phyloP scores from a whole-genome alignment of 2,888 invertebrate species.

The Pristionchus entomophagus region DNA sequence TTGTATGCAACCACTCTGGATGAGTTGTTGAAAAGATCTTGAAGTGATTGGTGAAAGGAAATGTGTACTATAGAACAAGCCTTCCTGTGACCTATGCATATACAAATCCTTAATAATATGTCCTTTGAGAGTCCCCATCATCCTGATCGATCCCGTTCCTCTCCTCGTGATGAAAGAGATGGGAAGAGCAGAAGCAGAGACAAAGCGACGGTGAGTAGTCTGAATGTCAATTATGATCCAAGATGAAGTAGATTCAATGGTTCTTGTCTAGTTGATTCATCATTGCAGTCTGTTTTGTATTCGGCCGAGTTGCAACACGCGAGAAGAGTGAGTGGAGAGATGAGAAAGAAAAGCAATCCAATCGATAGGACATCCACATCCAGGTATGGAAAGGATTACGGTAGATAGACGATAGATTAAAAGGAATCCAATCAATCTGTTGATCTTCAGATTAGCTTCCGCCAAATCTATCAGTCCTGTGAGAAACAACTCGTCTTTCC shows the following conservation, averaged over 20 bases:
- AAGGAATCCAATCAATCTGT: too few species aligned
- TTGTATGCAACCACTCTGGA: not conserved
- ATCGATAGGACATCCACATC: not conserved
- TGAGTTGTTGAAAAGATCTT: not conserved
- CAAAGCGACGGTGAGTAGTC: not conserved
- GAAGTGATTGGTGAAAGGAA: too few species aligned
- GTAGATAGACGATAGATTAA: not conserved
- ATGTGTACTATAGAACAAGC: too few species aligned
- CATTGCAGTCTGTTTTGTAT: conserved; percentile 34
- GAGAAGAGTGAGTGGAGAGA: not conserved
- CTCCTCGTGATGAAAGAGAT: not conserved
- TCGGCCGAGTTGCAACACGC: conserved; percentile 36
- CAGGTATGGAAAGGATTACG: not conserved
- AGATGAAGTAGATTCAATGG: not conserved
- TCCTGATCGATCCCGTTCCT: conserved; percentile 5
- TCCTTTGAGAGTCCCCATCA: conserved; percentile 17
- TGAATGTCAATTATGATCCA: not conserved
- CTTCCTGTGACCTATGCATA: too few species aligned
- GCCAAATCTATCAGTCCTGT: conserved; percentile 22
- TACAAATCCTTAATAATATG: not conserved
- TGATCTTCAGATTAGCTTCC: not conserved
- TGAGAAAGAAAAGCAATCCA: not conserved
- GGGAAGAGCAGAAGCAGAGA: not conserved
- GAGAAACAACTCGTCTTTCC: not conserved
- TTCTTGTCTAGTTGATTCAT: not conserved